Evolutionary conservation across 2,888 invertebrate species (phyloP), one percentile per base, ranked within the genome.

Genomic region (Abrostola tripartita): DNA sequence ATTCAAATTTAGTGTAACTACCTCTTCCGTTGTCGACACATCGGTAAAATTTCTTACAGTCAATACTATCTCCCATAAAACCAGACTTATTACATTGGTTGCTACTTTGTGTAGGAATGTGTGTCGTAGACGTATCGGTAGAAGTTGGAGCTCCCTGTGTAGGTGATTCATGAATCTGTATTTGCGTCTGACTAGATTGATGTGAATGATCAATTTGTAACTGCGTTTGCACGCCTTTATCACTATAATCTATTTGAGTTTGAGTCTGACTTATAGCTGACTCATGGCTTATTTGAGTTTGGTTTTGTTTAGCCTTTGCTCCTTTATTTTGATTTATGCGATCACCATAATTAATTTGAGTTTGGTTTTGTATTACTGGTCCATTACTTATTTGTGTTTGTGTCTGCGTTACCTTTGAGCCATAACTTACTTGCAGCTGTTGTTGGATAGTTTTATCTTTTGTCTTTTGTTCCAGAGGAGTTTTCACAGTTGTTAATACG

Each of bases 1-100:
- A 96, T 70, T 95, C 95, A 79, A 95, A 95, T 79, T 93, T 95
- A 0, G 87, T 94, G 65, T 88, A 95, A 8, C 90, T 88, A 9
- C 91, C 92, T 73, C 81, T 90, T 11, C 92, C 94, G 72, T 93
- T 93, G 62, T 92, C 89, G 6, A 97, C 96, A 85, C 97, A 97
- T 75, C 96, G 94, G 80, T 96, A 96, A 87, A 97, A 97, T 82
- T 96, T 96, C 55, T 92, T 95, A 79, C 97, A 97, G 79, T 97
- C 95, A 37, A 89, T 81, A 53, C 58, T 50, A 79, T 90, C 90
- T 82, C 96, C 95, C 81, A 96, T 95, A 81, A 96, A 97, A 41
- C 97, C 97, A 85, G 95, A 96, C 6, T 44, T 65, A 24, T 41
- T 53, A 56, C 79, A 79, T 14, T 38, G 52, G 4, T 66, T 69